Conservation (phyloP, 1,140 invertebrate genomes). For the Neotoxoptera formosana region DNA sequence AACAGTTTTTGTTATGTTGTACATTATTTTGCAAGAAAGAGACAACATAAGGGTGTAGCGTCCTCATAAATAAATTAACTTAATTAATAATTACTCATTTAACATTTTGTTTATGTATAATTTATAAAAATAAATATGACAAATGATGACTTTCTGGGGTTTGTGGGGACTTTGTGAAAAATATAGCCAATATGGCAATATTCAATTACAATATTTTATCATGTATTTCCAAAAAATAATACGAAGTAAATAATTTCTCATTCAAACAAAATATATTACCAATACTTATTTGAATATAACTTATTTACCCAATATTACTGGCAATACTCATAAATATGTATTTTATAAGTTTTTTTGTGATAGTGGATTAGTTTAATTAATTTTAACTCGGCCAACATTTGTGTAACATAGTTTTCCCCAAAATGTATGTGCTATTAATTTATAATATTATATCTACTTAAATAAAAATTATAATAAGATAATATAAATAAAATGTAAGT, state of each 20-base stretch:
- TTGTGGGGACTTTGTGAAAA: neutral
- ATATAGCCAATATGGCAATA: neutral
- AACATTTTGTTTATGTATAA: no score
- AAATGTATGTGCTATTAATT: neutral
- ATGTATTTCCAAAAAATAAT: neutral
- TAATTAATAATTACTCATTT: neutral
- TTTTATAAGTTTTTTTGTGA: neutral
- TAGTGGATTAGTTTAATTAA: neutral
- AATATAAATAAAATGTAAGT: neutral
- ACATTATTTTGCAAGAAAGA: no score
- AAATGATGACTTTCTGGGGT: neutral
- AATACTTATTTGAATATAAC: neutral
- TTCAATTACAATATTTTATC: neutral
- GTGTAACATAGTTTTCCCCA: neutral
- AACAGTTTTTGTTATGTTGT: no score
- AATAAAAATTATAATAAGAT: neutral
- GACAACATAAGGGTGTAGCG: no score
- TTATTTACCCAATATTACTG: no score
- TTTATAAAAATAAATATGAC: no score
- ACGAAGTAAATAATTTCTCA: neutral
- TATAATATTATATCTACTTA: no score
- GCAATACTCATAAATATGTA: neutral
- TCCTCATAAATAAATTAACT: no score
- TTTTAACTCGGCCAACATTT: neutral
- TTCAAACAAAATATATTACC: neutral